Evolutionary conservation across 2,113 vertebrate species (phyloP).

Genomic region (Trachemys scripta): DNA sequence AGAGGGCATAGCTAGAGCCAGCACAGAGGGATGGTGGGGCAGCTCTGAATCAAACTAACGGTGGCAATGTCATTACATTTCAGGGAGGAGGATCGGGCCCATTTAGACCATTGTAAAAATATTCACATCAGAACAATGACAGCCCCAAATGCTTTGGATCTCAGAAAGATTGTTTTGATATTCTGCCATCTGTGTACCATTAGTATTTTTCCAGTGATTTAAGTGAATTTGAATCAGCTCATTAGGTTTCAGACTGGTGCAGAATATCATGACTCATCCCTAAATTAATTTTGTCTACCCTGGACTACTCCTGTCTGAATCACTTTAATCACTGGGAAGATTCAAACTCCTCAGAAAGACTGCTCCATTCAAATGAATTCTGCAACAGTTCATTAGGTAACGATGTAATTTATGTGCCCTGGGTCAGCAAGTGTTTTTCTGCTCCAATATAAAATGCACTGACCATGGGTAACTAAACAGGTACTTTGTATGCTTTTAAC

Average conservation of each 20-base stretch:
- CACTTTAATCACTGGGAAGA: constrained; percentile 74
- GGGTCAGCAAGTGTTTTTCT: constrained; percentile 69
- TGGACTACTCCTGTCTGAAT: constrained; percentile 78
- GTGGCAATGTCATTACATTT: neutral
- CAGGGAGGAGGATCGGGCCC: neutral
- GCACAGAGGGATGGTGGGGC: neutral
- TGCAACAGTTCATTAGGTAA: constrained; percentile 77
- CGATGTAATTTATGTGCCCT: constrained; percentile 68
- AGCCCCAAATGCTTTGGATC: neutral
- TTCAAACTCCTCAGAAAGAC: constrained; percentile 68
- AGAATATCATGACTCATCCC: constrained; percentile 81
- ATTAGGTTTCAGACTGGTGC: constrained; percentile 78
- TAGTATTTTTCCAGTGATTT: constrained; percentile 70
- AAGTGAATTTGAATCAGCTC: constrained; percentile 83
- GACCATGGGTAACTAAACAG: constrained; percentile 46
- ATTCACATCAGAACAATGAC: neutral
- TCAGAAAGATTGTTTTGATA: neutral
- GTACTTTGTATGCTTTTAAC: constrained; percentile 26
- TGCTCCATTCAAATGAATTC: constrained; percentile 73
- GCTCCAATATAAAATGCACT: constrained; percentile 47
- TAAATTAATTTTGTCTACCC: constrained; percentile 83
- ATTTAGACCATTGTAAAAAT: neutral
- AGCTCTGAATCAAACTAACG: neutral
- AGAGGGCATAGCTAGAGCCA: neutral
- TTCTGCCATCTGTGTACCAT: neutral